These are phyloP conservation scores for Scolanthus callimorphus DNA, from an alignment of 92 coral and sea anemone genomes.

Conservation along the genomic window DNA sequence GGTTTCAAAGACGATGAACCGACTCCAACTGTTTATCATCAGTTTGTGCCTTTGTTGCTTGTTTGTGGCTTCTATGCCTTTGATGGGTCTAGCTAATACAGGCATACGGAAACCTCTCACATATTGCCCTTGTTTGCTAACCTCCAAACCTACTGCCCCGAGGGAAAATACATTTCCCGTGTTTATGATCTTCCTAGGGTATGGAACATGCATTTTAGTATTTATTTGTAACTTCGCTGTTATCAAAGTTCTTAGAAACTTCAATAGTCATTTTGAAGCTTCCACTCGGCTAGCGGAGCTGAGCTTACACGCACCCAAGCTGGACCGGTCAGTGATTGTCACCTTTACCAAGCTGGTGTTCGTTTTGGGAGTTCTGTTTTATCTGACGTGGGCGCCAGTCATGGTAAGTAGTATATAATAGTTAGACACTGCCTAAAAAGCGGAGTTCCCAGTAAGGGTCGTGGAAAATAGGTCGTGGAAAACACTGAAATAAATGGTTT, in stretches of 20 bases:
- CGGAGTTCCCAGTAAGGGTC: background rate
- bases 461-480: no score
- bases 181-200: constrained; percentile 44
- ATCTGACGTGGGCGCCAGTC: constrained; percentile 66
- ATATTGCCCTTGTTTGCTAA: constrained; percentile 54
- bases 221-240: constrained; percentile 52
- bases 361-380: constrained; percentile 49
- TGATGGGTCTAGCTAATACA: constrained; percentile 45
- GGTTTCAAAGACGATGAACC: constrained; percentile 32
- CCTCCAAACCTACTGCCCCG: constrained; percentile 27
- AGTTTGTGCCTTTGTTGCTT: constrained; percentile 23
- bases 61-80: constrained; percentile 41
- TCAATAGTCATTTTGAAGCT: no score
- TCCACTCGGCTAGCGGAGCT: constrained; percentile 29
- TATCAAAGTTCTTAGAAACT: constrained; percentile 26
- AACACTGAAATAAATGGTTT: no score
- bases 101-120: constrained; percentile 42
- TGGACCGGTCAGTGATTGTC: constrained; percentile 24
- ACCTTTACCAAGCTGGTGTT: constrained; percentile 53
- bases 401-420: constrained; percentile 42
- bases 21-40: constrained; percentile 24
- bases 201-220: constrained; percentile 38
- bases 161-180: constrained; percentile 36
- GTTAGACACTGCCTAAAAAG: background rate
- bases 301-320: constrained; percentile 25